Conservation (phyloP, 2,888 invertebrate species). For the Troides oblongomaculatus region DNA sequence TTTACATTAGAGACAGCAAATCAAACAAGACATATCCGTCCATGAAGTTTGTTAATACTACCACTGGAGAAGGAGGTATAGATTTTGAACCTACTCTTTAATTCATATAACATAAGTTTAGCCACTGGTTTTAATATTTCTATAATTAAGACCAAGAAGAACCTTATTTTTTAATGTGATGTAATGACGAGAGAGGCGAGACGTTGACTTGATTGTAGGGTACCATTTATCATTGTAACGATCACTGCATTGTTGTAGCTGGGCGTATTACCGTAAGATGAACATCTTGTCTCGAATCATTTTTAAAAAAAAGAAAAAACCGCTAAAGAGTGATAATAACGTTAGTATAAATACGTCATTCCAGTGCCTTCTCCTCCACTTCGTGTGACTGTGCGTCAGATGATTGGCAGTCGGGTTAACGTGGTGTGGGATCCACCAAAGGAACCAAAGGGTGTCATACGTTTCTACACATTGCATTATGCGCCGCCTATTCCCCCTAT, state of each 20-base stretch:
- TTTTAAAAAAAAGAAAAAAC: too few species aligned
- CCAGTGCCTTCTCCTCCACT: slow-evolving; percentile 84
- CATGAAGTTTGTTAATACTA: slow-evolving; percentile 80
- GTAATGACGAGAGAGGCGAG: too few species aligned
- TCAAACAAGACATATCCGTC: slow-evolving; percentile 82
- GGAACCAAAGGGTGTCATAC: slow-evolving; percentile 82
- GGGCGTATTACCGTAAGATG: too few species aligned
- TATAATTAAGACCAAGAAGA: not conserved
- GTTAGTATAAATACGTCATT: not conserved
- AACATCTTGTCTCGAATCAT: too few species aligned
- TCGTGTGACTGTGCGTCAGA: slow-evolving; percentile 82
- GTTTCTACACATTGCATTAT: slow-evolving; percentile 82
- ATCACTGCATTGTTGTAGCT: too few species aligned
- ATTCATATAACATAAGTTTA: not conserved
- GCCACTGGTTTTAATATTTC: not conserved
- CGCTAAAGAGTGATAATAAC: not conserved
- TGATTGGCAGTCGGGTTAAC: slow-evolving; percentile 81
- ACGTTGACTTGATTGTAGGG: too few species aligned
- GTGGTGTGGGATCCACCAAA: slow-evolving; percentile 85
- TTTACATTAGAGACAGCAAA: slow-evolving; percentile 83
- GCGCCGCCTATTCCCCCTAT: slow-evolving; percentile 84
- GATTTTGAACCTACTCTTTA: not conserved
- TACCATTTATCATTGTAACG: too few species aligned
- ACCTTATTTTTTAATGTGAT: too few species aligned
- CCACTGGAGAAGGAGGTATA: slow-evolving; percentile 84